Evolutionary conservation across 2,797 vertebrate species (phyloP), one percentile per base, ranked within the genome.

Genomic region (Sylvia borin): DNA sequence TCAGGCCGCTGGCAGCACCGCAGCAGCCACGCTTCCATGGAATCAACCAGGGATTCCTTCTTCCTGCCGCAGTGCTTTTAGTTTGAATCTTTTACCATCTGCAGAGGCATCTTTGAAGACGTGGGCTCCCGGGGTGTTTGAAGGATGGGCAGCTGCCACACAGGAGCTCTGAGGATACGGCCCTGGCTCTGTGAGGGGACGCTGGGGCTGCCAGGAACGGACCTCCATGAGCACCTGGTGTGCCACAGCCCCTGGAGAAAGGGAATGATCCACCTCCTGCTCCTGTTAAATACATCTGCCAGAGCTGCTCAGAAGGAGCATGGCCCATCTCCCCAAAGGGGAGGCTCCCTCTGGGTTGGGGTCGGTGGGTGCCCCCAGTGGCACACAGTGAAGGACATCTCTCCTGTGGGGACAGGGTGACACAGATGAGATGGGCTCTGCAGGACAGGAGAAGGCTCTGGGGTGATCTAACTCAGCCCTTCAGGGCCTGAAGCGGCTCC

Each of bases 1-100:
- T 16, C 13, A 3, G 13, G 20, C 14, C 4, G 0, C 48, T 17
- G 5, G 3, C 27, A 31, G 48, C 2, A 0, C 3, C 1, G 6
- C 0, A 1, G 21, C 71, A 62, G 38, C 54, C 25, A 4, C 7
- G 0, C 42, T 50, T 8, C 70, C 84, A 1, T 2, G n/a, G 45
- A 51, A 24, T 5, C 38, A 24, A 19, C 31, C 55, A 34, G 48
- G 79, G 42, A 13, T 3, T 5, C 13, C 7, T 20, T 5, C 18
- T 0, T 10, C 26, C 38, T 2, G 1, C 38, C 38, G 62, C 9
- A 16, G 15, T 16, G 76, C 72, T 84, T 83, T 85, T 47, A 73
- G 51, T 16, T 91, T 92, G 34, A 88, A 74, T 90, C 67, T 90
- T 96, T 75, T 14, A 22, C 31, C 15, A 13, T 12, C 54, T 42